These are phyloP conservation scores for Cataglyphis rosenhaueri DNA, from an alignment of 2,888 invertebrate genomes.

Conservation along the genomic window DNA sequence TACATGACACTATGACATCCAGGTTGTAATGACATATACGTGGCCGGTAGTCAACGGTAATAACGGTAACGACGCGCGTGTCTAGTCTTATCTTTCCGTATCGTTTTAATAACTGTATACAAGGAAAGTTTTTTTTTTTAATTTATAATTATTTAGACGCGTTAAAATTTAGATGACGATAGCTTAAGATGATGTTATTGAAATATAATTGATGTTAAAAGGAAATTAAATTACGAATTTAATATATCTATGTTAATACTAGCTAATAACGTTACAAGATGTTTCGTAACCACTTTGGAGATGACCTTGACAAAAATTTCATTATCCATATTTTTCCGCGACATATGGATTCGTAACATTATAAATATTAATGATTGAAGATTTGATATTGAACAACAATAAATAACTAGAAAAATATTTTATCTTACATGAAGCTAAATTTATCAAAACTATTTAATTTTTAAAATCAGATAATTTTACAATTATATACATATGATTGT, in stretches of 20 bases:
- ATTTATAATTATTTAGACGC: neutral
- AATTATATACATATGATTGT: neutral
- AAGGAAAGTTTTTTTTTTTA: neutral
- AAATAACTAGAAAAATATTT: neutral
- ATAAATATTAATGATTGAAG: neutral
- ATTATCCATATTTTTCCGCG: neutral
- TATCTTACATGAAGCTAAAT: neutral
- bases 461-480: neutral
- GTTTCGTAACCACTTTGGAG: neutral
- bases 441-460: neutral
- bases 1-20: neutral
- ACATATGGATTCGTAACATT: neutral
- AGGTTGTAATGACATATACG: neutral
- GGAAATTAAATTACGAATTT: neutral
- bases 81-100: neutral
- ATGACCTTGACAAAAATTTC: neutral
- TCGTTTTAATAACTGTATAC: neutral
- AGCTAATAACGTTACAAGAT: neutral
- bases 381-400: neutral
- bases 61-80: slow-evolving; percentile 25
- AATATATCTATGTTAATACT: neutral
- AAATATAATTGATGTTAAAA: neutral
- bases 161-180: neutral
- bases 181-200: neutral
- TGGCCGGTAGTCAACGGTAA: neutral